phyloP scores from a whole-genome alignment of 2,113 vertebrate species.

The Narcine bancroftii region DNA sequence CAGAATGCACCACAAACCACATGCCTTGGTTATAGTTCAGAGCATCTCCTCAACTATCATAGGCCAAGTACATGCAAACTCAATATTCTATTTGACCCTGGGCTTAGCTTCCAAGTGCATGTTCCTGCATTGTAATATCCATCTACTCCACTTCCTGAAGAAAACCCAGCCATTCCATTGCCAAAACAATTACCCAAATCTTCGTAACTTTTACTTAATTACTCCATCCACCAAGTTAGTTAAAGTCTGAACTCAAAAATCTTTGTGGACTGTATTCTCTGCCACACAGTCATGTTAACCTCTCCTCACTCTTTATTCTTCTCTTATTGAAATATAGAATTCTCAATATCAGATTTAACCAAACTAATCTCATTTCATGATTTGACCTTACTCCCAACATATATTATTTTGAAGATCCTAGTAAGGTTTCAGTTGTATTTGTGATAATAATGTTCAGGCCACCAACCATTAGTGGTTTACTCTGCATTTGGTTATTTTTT shows the following conservation, averaged over 20 bases:
- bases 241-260: background rate
- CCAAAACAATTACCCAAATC: background rate
- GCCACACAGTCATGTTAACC: background rate
- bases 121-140: background rate
- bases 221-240: background rate
- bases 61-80: background rate
- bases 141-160: background rate
- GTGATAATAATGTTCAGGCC: background rate
- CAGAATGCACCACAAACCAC: background rate
- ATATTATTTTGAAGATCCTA: background rate
- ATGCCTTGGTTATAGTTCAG: background rate
- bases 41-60: background rate
- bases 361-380: background rate
- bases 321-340: background rate
- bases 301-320: background rate
- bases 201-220: background rate
- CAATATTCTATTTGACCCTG: background rate
- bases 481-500: too few relatives aligned
- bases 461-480: background rate
- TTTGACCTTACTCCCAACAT: background rate
- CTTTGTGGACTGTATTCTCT: background rate
- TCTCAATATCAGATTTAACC: background rate
- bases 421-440: background rate
- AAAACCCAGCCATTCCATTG: background rate
- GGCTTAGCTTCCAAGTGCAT: background rate